Evolutionary conservation across 53 echinoderm and acorn worm genomes (phyloP).

Genomic region (Patiria pectinifera): DNA sequence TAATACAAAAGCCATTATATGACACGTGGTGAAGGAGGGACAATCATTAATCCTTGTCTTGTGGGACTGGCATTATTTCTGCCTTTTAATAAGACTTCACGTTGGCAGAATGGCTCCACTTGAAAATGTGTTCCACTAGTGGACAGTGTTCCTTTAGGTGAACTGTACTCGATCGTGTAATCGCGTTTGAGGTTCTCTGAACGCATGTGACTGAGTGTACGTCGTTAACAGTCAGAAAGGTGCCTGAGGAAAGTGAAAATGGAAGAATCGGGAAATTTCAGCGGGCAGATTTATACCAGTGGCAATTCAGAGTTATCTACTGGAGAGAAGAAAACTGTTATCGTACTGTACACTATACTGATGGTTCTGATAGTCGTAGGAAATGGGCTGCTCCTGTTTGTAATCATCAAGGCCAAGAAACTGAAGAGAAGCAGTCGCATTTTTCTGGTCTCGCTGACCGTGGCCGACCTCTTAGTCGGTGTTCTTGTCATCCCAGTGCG

Average conservation of each 20-base stretch:
- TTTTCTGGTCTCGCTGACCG: conserved; percentile 5
- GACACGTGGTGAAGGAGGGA: too few relatives aligned
- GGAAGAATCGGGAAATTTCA: not conserved
- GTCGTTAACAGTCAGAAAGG: too few relatives aligned
- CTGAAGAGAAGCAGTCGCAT: not conserved
- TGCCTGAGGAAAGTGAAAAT: not conserved
- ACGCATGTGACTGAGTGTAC: too few relatives aligned
- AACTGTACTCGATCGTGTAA: too few relatives aligned
- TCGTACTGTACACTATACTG: not conserved
- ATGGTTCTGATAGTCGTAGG: not conserved
- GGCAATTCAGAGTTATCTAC: not conserved
- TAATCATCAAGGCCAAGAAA: not conserved
- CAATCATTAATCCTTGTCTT: too few relatives aligned
- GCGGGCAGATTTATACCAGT: not conserved
- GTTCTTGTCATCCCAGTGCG: not conserved
- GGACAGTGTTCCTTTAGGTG: too few relatives aligned
- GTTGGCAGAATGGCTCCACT: too few relatives aligned
- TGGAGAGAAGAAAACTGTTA: not conserved
- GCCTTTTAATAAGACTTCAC: too few relatives aligned
- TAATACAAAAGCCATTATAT: too few relatives aligned
- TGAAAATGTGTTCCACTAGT: too few relatives aligned
- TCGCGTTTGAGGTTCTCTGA: too few relatives aligned
- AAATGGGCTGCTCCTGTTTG: not conserved
- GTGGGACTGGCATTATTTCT: too few relatives aligned
- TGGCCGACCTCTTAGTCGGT: not conserved